These are phyloP conservation scores for Harmothoe impar DNA, from an alignment of 2,888 invertebrate genomes.

Conservation along the genomic window DNA sequence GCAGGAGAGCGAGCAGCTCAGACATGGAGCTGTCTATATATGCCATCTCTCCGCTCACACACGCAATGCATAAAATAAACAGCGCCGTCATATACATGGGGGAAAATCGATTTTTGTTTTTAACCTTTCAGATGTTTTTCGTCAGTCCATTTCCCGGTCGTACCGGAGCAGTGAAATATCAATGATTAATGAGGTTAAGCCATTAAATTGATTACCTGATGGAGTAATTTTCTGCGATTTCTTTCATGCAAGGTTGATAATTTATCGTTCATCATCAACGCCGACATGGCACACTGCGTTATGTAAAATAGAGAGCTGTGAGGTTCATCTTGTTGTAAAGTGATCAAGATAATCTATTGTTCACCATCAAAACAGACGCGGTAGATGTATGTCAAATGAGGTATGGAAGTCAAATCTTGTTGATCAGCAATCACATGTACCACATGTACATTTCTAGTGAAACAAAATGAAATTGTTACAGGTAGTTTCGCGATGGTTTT, in stretches of 20 bases:
- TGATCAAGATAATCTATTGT: too few relatives aligned
- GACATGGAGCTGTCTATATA: background rate
- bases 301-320: too few relatives aligned
- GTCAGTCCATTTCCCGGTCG: background rate
- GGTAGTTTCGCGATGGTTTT: too few relatives aligned
- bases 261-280: background rate
- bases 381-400: too few relatives aligned
- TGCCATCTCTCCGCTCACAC: background rate
- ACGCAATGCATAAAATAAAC: background rate
- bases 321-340: too few relatives aligned
- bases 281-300: background rate
- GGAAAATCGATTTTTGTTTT: too few relatives aligned
- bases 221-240: background rate
- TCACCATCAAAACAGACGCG: too few relatives aligned
- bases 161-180: background rate
- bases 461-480: too few relatives aligned
- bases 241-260: background rate
- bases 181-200: slow-evolving; percentile 20
- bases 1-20: slow-evolving; percentile 15
- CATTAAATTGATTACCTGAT: slow-evolving; percentile 11
- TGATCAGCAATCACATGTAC: too few relatives aligned
- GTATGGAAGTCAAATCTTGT: too few relatives aligned
- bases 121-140: background rate
- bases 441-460: too few relatives aligned
- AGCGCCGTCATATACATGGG: too few relatives aligned